These are phyloP conservation scores for Hydrolagus affinis DNA, from an alignment of 2,113 vertebrate species.

Conservation along the genomic window DNA sequence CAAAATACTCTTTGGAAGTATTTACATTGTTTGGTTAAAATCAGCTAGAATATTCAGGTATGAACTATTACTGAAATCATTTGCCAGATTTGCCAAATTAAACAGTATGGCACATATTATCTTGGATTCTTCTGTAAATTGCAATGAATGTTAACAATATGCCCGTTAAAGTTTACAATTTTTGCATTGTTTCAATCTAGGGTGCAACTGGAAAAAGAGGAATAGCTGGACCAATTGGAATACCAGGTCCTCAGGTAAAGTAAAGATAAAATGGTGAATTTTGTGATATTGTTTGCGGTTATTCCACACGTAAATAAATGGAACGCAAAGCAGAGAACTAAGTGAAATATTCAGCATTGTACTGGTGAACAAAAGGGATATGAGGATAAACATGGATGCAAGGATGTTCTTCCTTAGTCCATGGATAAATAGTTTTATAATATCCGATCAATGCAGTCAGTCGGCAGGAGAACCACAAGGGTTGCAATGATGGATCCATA, in stretches of 20 bases:
- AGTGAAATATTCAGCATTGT: neutral
- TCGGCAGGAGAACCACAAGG: neutral
- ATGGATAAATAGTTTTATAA: too few species aligned
- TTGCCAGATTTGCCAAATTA: too few species aligned
- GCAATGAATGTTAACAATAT: neutral
- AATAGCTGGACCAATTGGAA: neutral
- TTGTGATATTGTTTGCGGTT: neutral
- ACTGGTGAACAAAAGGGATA: neutral
- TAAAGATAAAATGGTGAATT: neutral
- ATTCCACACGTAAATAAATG: neutral
- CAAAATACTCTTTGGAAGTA: too few species aligned
- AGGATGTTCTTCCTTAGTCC: too few species aligned
- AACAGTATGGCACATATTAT: neutral
- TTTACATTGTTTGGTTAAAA: too few species aligned
- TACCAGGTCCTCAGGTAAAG: constrained; percentile 17
- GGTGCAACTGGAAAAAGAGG: constrained; percentile 21
- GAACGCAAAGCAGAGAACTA: neutral
- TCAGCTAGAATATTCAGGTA: too few species aligned
- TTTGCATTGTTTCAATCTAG: neutral
- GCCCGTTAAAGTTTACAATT: neutral
- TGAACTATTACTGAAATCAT: too few species aligned
- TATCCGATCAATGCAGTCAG: neutral
- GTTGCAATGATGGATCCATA: neutral
- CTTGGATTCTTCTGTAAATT: neutral
- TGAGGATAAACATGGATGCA: too few species aligned